Evolutionary conservation across 37 sponge, comb jelly and placozoan species (phyloP).

Genomic region (Ianthella basta): DNA sequence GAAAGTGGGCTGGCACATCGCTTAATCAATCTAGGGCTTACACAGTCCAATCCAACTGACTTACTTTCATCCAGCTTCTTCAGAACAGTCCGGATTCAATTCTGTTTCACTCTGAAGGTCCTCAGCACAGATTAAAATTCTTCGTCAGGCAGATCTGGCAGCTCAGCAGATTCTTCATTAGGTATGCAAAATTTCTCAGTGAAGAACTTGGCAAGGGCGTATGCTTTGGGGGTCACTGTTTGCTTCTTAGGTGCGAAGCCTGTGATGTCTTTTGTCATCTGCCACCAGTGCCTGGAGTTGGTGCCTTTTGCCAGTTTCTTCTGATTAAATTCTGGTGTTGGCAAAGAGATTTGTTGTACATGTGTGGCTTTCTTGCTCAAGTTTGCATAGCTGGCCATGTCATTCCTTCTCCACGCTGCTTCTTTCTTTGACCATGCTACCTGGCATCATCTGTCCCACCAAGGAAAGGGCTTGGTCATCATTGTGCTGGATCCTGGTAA

Average conservation of each 20-base stretch:
- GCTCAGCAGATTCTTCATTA: slow-evolving; percentile 17
- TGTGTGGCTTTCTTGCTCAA: no score
- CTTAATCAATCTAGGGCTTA: not conserved
- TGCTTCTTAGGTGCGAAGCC: not conserved
- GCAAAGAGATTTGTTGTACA: no score
- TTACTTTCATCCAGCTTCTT: not conserved
- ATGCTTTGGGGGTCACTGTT: not conserved
- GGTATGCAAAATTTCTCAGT: slow-evolving; percentile 28
- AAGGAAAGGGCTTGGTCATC: no score
- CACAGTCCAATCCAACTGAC: not conserved
- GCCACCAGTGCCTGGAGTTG: slow-evolving; percentile 21
- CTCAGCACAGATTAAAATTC: not conserved
- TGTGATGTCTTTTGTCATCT: slow-evolving; percentile 27
- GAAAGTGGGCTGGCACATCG: not conserved
- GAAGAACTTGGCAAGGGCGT: slow-evolving; percentile 17
- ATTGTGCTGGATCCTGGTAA: no score
- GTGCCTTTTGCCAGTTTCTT: slow-evolving; percentile 34
- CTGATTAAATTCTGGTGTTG: no score
- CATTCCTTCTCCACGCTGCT: no score
- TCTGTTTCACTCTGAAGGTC: slow-evolving; percentile 27
- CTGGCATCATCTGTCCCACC: no score
- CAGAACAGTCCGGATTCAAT: not conserved
- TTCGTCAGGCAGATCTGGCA: not conserved
- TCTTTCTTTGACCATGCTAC: no score
- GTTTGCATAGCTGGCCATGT: no score